phyloP scores from a whole-genome alignment of 2,797 vertebrate genomes.

The Cossypha dichroa region DNA sequence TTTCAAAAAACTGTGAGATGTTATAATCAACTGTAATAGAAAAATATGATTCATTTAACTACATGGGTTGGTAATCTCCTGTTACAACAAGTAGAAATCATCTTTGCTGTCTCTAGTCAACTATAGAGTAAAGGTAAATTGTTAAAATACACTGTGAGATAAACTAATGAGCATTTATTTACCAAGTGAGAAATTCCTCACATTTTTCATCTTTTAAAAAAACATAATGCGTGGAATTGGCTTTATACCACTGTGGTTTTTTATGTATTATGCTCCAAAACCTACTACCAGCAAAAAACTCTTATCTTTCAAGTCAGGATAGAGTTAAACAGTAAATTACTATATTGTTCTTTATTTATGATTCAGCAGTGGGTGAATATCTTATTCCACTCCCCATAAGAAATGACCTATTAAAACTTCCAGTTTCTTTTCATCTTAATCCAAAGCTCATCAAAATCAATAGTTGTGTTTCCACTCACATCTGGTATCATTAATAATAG shows the following conservation, averaged over 20 bases:
- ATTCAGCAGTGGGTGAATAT: background rate
- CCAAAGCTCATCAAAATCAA: background rate
- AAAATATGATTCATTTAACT: background rate
- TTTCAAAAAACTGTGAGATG: background rate
- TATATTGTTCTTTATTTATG: background rate
- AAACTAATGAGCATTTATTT: background rate
- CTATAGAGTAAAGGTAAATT: background rate
- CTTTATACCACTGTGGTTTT: background rate
- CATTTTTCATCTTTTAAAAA: background rate
- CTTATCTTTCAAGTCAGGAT: background rate
- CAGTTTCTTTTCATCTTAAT: slow-evolving; percentile 2
- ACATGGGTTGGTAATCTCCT: background rate
- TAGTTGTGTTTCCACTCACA: background rate
- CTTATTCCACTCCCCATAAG: background rate
- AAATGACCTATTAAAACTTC: background rate
- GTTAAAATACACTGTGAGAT: background rate
- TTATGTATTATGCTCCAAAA: background rate
- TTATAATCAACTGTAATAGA: background rate
- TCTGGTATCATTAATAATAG: background rate
- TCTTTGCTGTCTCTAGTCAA: background rate
- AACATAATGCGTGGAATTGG: background rate
- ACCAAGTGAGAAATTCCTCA: background rate
- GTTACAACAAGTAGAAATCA: background rate
- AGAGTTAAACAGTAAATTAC: background rate
- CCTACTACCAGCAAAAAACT: background rate